Percentiles rank a stretch among this genome's conserved stretches.
Evolutionary conservation across 2,888 invertebrate species (phyloP).

Genomic region (Brachypalpus laphriformis): DNA sequence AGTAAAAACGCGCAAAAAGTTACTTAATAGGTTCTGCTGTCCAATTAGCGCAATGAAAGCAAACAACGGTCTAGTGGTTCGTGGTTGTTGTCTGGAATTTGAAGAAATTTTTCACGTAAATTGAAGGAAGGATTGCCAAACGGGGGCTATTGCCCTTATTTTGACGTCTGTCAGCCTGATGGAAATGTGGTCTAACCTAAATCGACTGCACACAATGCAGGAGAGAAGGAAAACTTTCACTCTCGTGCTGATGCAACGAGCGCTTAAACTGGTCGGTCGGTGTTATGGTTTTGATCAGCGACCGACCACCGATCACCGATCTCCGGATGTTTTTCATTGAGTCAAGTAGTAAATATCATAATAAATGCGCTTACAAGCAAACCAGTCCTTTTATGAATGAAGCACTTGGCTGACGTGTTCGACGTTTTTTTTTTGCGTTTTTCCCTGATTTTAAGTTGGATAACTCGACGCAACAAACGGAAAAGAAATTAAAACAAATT

Average conservation of each 20-base stretch:
- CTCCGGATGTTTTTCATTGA: slow-evolving; percentile 66
- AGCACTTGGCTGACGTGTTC: slow-evolving; percentile 37
- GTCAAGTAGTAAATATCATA: slow-evolving; percentile 31
- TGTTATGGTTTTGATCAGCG: slow-evolving; percentile 69
- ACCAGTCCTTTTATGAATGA: slow-evolving; percentile 61
- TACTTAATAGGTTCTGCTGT: slow-evolving; percentile 54
- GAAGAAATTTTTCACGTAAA: background rate
- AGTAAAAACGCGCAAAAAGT: slow-evolving; percentile 64
- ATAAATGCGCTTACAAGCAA: slow-evolving; percentile 35
- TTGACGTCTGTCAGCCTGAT: background rate
- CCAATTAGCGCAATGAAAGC: slow-evolving; percentile 44
- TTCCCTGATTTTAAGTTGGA: slow-evolving; percentile 13
- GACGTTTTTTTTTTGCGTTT: background rate
- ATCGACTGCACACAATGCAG: slow-evolving; percentile 42
- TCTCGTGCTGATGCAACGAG: slow-evolving; percentile 60
- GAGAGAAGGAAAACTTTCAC: slow-evolving; percentile 67
- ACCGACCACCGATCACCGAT: background rate
- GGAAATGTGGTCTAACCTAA: slow-evolving; percentile 53
- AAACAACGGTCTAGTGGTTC: slow-evolving; percentile 1
- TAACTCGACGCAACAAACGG: slow-evolving; percentile 32
- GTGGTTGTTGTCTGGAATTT: background rate
- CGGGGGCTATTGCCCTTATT: slow-evolving; percentile 63
- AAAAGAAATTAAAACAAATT: slow-evolving; percentile 41
- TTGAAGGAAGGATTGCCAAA: slow-evolving; percentile 33
- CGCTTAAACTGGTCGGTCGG: slow-evolving; percentile 44